Base-by-base conservation (phyloP, 2,113 vertebrate species). In the Strigops habroptila region DNA sequence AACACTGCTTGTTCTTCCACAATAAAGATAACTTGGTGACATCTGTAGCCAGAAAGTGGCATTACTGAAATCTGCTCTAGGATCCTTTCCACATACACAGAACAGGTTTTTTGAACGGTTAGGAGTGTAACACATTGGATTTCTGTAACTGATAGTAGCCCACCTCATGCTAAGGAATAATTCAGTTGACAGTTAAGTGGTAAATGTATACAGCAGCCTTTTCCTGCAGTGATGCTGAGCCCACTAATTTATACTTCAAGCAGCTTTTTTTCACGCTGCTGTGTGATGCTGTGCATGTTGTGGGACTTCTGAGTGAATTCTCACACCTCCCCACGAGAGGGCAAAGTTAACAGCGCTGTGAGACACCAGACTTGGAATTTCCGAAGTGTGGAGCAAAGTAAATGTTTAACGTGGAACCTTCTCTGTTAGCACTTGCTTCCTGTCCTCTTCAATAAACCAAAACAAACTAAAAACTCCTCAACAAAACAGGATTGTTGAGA, bases 301-400 rank as follows among this genome's bases (percentile, higher is more conserved):
- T 19, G 63, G 43, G 68, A 33, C 35, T 77, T 37, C 30, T 0
- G 1, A 22, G 31, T 33, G 81, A 89, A 6, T 64, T 76, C 65
- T 76, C n/a, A 12, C 51, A 14, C 39, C 33, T 94, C 51, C 63
- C 91, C 86, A 88, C 24, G 2, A 93, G 94, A 87, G 81, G 83
- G 89, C 89, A 88, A 88, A 91, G 55, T 23, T 14, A 69, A 27
- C 67, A 31, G n/a, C 0, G 8, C 64, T n/a, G 22, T 4, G 19
- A 37, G 67, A 86, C 43, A 27, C 22, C 12, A 4, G 17, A 9
- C 63, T 48, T 67, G 7, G 27, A 7, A 9, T 44, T 53, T 33
- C 57, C 4, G 2, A 12, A 65, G 14, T 9, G 14, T 3, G 22
- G 52, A 46, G 19, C 24, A 18, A 51, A 62, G 12, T 6, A 28